Evolutionary conservation across 2,797 vertebrate genomes (phyloP), one percentile per base, ranked within the genome.

Genomic region (Naso thynnoides): DNA sequence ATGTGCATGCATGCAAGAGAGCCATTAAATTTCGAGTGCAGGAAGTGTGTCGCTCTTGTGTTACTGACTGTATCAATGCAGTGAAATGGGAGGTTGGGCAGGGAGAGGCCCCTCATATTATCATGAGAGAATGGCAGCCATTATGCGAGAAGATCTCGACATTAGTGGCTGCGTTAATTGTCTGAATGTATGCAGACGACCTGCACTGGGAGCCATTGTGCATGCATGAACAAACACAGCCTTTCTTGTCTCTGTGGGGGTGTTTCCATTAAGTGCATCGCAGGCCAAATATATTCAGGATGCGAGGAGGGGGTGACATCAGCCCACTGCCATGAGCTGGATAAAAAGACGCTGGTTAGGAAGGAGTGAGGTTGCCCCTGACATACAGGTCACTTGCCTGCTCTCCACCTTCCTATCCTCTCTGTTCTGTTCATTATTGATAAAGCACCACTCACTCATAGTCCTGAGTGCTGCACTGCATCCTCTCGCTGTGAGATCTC

Each of bases 121-220:
- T 26, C 78, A 77, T 27, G 49, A 64, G 69, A 59, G 86, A 87
- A 81, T 57, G 27, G 69, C 78, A 50, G 52, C 73, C 53, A 76
- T 68, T 82, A 86, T 3, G 23, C 59, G 42, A 70, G 81, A 78
- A 59, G 65, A 85, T 81, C 67, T 85, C 63, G 6, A 59, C 73
- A 82, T 85, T 81, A 87, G 78, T 13, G 52, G 75, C 45, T 42
- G 61, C 70, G 57, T 76, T 90, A 82, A 90, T 87, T 76, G 77
- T 45, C 69, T 79, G 73, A 87, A 87, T 86, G 79, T 76, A 84
- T 90, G 85, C 82, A 73, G 82, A 69, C 54, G 11, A 84, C 71
- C 62, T 68, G 58, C 16, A 29, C 71, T 61, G 39, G 33, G 57
- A 74, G 73, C 66, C 65, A 41, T 44, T 67, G 78, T 75, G 82